Conservation (phyloP, 1,140 invertebrate species). For the Papilio helenus region DNA sequence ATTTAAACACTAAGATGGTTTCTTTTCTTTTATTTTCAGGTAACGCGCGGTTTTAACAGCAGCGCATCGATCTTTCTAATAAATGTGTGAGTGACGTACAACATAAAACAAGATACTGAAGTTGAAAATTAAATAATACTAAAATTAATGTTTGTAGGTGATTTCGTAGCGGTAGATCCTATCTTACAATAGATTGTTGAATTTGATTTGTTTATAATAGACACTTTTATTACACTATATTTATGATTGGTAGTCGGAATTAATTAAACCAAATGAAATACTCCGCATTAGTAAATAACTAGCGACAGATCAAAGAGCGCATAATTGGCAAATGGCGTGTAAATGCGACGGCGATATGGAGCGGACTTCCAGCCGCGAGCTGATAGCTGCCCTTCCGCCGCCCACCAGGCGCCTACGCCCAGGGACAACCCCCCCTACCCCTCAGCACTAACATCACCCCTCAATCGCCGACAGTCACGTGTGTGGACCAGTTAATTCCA, state of each 20-base stretch:
- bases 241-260: too few species aligned
- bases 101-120: background rate
- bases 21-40: background rate
- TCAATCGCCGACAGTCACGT: background rate
- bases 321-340: conserved; percentile 33
- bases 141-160: background rate
- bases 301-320: conserved; percentile 11
- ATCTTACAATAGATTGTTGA: too few species aligned
- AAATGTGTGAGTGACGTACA: too few species aligned
- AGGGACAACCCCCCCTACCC: conserved; percentile 22
- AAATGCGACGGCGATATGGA: conserved; percentile 53
- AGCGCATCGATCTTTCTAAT: background rate
- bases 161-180: background rate
- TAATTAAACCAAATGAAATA: background rate
- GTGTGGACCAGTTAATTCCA: conserved; percentile 6
- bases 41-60: background rate
- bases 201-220: too few species aligned
- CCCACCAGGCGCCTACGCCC: conserved; percentile 52
- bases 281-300: conserved; percentile 37
- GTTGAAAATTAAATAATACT: background rate
- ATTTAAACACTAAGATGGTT: background rate
- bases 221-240: too few species aligned
- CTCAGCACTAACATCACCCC: background rate
- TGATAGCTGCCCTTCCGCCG: conserved; percentile 60
- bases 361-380: conserved; percentile 51